Base-by-base conservation (phyloP, 1,140 invertebrate species). In the Drosophila asahinai region DNA sequence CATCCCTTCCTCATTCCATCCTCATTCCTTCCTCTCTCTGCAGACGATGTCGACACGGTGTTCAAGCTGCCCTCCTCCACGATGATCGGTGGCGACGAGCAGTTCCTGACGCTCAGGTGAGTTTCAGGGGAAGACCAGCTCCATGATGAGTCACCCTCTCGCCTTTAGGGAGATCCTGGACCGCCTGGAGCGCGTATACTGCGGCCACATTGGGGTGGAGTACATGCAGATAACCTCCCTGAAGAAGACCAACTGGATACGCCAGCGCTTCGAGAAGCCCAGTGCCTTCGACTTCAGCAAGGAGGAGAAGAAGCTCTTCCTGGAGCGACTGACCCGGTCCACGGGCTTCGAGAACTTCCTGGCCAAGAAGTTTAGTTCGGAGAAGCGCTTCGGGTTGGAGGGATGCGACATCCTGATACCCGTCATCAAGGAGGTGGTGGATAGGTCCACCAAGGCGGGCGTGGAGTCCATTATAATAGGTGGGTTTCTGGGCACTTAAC, bases 301-400 rank as follows among this genome's bases (percentile, higher is more conserved):
- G 1, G 66, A 71, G 0, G 86, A 91, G 15, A 92, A 92, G 43
- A 77, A 63, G n/a, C 57, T 81, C 0, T 74, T 92, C 3, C 55
- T 91, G 0, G 65, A 90, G 47, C 84, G 90, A 7, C 49, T 92
- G 0, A 74, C 76, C 0, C 82, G 75, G 1, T 47, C 90, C 1
- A 77, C 89, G 1, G 89, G 81, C 66, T 97, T 98, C 92, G 98
- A 99, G 92, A 95, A 95, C 68, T 99, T 97, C 92, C 93, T 98
- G 55, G 96, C 97, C 1, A 96, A 96, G 54, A 99, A 98, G 93
- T 99, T 96, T 94, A 95, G 96, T 0, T 97, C 97, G 0, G 97
- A 98, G 86, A 99, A 99, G 91, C 94, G 98, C 14, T 99, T 99
- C 92, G 98, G 98, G 3, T 93, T 98, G 9, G 98, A 99, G 93